Base-by-base conservation (phyloP, 1,140 invertebrate species). In the Drosophila lini region DNA sequence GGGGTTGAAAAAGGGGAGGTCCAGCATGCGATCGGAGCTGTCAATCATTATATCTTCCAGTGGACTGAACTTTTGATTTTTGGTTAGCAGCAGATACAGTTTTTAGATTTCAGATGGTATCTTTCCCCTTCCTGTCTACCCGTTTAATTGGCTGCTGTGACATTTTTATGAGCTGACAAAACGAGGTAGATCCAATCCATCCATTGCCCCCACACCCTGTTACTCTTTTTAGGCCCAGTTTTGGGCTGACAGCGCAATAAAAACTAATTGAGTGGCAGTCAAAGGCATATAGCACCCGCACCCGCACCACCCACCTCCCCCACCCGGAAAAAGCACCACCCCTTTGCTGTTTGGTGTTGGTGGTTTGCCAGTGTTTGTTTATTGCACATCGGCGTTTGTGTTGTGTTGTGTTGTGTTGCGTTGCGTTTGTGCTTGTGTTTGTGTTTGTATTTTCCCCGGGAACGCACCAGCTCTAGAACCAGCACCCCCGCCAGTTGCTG, bases 191-290 rank as follows among this genome's bases (percentile, higher is more conserved):
- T 71, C 50, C 63, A 16, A 25, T 40, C 36, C 34, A 16, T 25
- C 44, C 16, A 7, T 10, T 22, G 19, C 25, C 25, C 25, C 25
- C 25, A 28, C 25, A 28, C 25, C 25, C 22, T 53, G 25, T 40
- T 32, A 42, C 36, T 56, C 40, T 40, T 65, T 64, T 53, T 63
- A 60, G 55, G 38, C 53, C 36, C 55, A 78, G 58, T 57, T 65
- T 86, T 31, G 25, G 75, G 79, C 65, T 86, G 83, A 84, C 81
- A 89, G 78, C 68, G 84, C 78, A 89, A 89, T 89, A 89, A 88
- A 88, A 88, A 88, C 79, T 83, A 90, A 89, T 81, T 89, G 84
- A 89, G 73, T 78, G 69, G 77, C 77, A 84, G 80, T 77, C 75
- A 65, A 74, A 61, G 69, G 61, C 58, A 47, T 42, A 38, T 36